These are phyloP conservation scores for Chascanopsetta lugubris DNA, from an alignment of 2,113 vertebrate genomes.

Conservation along the genomic window DNA sequence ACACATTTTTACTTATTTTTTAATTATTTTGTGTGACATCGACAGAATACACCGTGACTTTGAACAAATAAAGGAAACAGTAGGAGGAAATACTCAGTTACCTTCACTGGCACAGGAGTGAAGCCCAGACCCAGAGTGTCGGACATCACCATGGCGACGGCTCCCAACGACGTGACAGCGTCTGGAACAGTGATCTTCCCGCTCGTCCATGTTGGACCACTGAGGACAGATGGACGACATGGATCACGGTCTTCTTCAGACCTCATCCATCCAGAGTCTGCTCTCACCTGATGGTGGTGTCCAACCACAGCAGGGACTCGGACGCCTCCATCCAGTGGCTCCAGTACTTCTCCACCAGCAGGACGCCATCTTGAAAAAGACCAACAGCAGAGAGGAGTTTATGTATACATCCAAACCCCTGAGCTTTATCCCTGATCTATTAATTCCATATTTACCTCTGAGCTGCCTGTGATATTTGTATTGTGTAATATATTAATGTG, in stretches of 20 bases:
- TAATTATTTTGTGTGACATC: too few species aligned
- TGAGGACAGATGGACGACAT: conserved; percentile 49
- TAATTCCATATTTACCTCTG: too few species aligned
- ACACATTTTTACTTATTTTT: too few species aligned
- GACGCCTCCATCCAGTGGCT: conserved; percentile 69
- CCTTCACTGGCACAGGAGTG: conserved; percentile 75
- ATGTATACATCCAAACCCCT: neutral
- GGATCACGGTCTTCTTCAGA: too few species aligned
- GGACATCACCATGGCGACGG: conserved; percentile 86
- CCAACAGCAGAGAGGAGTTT: neutral
- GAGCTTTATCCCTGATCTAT: too few species aligned
- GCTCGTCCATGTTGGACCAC: conserved; percentile 70
- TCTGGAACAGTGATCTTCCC: conserved; percentile 83
- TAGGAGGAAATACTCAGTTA: conserved; percentile 50
- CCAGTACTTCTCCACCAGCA: conserved; percentile 36
- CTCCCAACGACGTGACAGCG: conserved; percentile 83
- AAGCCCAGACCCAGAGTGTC: conserved; percentile 82
- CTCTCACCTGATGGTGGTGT: conserved; percentile 80
- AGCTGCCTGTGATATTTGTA: too few species aligned
- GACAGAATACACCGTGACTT: too few species aligned
- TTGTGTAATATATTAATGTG: too few species aligned
- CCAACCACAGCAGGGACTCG: conserved; percentile 87
- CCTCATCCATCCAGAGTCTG: neutral
- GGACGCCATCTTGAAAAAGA: neutral
- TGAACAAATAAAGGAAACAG: neutral